These are phyloP conservation scores for Streptopelia turtur DNA, from an alignment of 2,797 vertebrate species.

Conservation along the genomic window DNA sequence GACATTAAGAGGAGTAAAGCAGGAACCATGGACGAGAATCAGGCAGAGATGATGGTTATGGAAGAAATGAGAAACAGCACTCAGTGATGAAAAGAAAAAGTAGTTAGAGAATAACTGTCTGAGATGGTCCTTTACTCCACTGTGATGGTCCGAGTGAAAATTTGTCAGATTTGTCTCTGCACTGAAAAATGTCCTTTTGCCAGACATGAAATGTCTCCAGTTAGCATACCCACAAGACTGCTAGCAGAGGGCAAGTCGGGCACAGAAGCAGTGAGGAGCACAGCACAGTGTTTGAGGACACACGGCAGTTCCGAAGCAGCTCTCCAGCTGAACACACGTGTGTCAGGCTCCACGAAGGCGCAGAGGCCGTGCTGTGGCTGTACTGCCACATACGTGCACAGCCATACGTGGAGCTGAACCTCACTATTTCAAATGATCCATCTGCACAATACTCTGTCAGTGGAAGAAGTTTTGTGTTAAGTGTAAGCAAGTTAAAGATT, in stretches of 20 bases:
- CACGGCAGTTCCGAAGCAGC: not conserved
- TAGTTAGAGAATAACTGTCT: not conserved
- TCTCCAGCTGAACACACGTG: not conserved
- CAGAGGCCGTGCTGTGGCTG: not conserved
- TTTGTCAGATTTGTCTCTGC: not conserved
- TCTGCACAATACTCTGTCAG: not conserved
- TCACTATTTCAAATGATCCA: not conserved
- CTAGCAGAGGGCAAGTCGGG: accelerated
- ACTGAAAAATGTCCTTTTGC: not conserved
- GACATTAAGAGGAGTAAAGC: not conserved
- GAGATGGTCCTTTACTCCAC: not conserved
- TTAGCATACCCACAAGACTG: not conserved
- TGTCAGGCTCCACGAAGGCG: not conserved
- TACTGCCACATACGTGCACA: not conserved
- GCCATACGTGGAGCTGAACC: not conserved
- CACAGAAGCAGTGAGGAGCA: not conserved
- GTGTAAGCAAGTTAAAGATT: not conserved
- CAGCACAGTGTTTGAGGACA: not conserved
- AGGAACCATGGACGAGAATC: not conserved
- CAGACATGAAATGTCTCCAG: not conserved
- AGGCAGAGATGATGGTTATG: not conserved
- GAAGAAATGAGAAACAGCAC: not conserved
- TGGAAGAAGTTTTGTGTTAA: not conserved
- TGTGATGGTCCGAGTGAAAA: not conserved
- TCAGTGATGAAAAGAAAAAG: not conserved